Evolutionary conservation across 2,113 vertebrate genomes (phyloP).

Genomic region (Oenanthe melanoleuca): DNA sequence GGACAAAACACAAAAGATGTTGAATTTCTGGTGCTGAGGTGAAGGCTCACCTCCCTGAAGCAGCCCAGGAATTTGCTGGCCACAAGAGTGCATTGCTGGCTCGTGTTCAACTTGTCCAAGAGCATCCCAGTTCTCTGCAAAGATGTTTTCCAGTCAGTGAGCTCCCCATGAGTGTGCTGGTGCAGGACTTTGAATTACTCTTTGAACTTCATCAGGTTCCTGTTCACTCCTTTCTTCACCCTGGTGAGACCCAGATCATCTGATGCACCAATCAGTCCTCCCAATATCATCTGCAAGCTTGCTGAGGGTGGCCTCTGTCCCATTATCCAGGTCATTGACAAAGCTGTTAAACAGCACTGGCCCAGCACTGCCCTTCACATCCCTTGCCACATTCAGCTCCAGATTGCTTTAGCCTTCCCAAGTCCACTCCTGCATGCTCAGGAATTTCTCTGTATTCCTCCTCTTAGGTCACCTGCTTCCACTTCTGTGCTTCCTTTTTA

Average conservation of each 20-base stretch:
- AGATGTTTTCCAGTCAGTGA: background rate
- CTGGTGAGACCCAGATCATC: background rate
- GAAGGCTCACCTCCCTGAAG: background rate
- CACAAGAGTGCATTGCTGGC: constrained; percentile 20
- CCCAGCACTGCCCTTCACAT: background rate
- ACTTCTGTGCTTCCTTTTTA: background rate
- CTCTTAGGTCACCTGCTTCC: background rate
- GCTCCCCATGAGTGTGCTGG: background rate
- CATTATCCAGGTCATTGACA: background rate
- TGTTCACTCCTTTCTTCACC: background rate
- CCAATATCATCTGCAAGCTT: background rate
- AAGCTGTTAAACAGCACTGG: background rate
- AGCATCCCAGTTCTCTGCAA: background rate
- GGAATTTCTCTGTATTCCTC: background rate
- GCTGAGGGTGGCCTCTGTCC: background rate
- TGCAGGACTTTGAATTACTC: background rate
- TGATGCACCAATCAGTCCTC: background rate
- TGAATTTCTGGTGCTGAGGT: background rate
- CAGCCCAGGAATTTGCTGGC: background rate
- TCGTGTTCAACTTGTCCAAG: background rate
- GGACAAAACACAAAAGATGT: background rate
- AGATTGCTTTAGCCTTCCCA: background rate
- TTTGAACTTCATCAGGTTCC: background rate
- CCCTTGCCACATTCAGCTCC: background rate
- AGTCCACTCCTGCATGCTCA: background rate